Evolutionary conservation across 1,140 invertebrate genomes (phyloP).

Genomic region (Apis laboriosa): DNA sequence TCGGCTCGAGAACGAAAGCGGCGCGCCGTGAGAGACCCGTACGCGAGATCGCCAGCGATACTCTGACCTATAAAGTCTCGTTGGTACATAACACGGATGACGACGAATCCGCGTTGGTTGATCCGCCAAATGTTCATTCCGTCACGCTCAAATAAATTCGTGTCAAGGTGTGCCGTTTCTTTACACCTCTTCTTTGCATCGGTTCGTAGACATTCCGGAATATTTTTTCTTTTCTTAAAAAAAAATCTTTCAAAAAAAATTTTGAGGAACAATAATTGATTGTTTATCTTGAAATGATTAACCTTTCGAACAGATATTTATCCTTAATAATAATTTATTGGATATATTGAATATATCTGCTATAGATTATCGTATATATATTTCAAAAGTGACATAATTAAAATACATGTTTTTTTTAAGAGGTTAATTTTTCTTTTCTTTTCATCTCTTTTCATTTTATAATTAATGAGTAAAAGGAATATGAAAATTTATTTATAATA

Average conservation of each 20-base stretch:
- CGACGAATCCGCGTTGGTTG: background rate
- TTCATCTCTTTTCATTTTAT: background rate
- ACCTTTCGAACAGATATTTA: no score
- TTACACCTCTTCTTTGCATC: background rate
- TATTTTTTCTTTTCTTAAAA: background rate
- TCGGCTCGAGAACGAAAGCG: slow-evolving; percentile 54
- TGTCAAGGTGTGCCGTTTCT: slow-evolving; percentile 25
- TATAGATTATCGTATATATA: no score
- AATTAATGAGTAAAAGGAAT: background rate
- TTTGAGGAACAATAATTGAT: no score
- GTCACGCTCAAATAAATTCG: slow-evolving; percentile 6
- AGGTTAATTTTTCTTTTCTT: no score
- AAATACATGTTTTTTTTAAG: no score
- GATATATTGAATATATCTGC: no score
- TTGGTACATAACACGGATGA: background rate
- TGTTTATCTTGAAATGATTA: no score
- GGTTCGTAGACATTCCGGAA: background rate
- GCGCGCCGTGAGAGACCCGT: background rate
- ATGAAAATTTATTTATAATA: no score
- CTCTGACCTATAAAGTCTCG: slow-evolving; percentile 43
- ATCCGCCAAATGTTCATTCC: slow-evolving; percentile 2
- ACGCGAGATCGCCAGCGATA: background rate
- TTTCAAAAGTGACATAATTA: no score
- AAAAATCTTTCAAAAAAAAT: no score
- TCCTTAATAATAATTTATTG: no score